Evolutionary conservation across 2,888 invertebrate genomes (phyloP).

Genomic region (Epirrita christyi): DNA sequence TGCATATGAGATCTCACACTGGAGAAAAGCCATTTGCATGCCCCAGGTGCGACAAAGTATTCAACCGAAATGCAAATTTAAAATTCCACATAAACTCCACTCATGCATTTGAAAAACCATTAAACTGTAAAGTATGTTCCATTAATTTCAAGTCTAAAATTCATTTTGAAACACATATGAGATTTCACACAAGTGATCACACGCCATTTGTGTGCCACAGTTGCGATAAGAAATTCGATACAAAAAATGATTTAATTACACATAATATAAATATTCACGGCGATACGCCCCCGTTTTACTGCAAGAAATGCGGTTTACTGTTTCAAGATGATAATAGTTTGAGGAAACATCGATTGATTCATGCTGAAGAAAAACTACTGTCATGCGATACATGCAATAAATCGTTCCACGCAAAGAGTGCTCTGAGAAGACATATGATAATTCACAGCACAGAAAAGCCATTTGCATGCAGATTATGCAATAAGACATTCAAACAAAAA

Average conservation of each 20-base stretch:
- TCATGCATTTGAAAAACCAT: constrained; percentile 1
- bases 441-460: constrained; percentile 23
- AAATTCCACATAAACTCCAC: constrained; percentile 6
- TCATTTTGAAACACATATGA: constrained; percentile 12
- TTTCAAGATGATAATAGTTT: constrained; percentile 10
- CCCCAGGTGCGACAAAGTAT: constrained; percentile 1
- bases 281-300: not conserved
- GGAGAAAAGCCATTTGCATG: constrained; percentile 13
- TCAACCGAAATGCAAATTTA: constrained; percentile 5
- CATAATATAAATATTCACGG: constrained; percentile 12
- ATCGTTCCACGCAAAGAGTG: constrained; percentile 6
- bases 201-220: constrained; percentile 11
- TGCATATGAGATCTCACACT: constrained; percentile 10
- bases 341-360: constrained; percentile 4
- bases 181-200: constrained; percentile 3
- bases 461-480: constrained; percentile 14
- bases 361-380: not conserved
- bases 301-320: constrained; percentile 10
- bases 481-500: constrained; percentile 18
- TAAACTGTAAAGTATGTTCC: constrained; percentile 11
- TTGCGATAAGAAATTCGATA: constrained; percentile 36
- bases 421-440: constrained; percentile 4
- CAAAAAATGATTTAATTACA: constrained; percentile 6
- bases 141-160: constrained; percentile 11
- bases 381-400: constrained; percentile 14